phyloP scores from a whole-genome alignment of 2,113 vertebrate species.

The Vulpes ferrilata region DNA sequence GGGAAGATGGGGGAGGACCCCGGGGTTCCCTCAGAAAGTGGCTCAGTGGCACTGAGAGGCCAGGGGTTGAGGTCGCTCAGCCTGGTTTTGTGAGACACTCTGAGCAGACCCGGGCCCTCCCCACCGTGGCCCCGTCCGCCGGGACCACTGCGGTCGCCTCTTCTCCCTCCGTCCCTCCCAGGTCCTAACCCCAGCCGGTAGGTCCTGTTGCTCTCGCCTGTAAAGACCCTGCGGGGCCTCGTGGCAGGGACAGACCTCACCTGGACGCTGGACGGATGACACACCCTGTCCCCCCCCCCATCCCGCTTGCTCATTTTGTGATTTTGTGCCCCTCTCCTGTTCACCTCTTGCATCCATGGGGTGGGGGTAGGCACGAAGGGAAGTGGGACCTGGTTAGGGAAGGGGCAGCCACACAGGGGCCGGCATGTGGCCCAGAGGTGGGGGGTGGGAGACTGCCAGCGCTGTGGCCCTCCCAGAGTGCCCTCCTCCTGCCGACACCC shows the following conservation, averaged over 20 bases:
- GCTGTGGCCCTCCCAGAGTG: fast-evolving
- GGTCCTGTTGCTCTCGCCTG: not conserved
- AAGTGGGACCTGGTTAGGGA: not conserved
- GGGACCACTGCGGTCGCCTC: too few species aligned
- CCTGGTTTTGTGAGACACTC: not conserved
- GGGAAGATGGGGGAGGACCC: not conserved
- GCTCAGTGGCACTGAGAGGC: fast-evolving
- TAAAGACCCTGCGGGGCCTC: not conserved
- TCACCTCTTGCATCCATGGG: fast-evolving
- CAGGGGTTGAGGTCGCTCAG: not conserved
- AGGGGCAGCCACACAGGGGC: not conserved
- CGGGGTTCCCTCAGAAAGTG: not conserved
- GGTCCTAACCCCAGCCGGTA: not conserved
- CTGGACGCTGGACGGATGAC: not conserved
- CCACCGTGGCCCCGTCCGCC: not conserved
- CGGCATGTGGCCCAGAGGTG: fast-evolving
- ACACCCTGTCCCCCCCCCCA: not conserved
- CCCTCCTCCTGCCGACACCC: too few species aligned
- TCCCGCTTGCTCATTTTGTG: not conserved
- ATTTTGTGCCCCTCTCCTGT: too few species aligned
- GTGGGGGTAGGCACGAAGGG: not conserved
- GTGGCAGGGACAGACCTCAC: not conserved
- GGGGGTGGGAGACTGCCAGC: fast-evolving
- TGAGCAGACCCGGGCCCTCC: fast-evolving
- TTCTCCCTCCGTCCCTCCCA: not conserved